Evolutionary conservation across 2,888 invertebrate genomes (phyloP).

Genomic region (Tetranychus truncatus): DNA sequence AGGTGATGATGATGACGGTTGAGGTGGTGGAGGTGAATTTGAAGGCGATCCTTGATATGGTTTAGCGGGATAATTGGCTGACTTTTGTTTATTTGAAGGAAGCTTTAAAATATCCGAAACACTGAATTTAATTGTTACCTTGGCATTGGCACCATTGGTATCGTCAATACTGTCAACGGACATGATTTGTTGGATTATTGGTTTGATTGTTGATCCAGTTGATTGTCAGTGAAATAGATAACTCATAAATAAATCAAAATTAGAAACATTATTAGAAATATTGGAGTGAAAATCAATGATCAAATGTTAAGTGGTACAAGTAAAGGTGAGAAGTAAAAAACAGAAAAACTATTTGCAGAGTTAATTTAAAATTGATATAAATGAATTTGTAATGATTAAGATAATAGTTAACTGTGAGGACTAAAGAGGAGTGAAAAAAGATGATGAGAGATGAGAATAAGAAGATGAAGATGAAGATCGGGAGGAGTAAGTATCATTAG

Average conservation of each 20-base stretch:
- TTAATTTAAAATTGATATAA: too few species aligned
- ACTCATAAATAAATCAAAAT: neutral
- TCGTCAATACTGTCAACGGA: neutral
- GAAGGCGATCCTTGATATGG: neutral
- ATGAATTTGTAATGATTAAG: too few species aligned
- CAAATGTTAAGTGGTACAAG: too few species aligned
- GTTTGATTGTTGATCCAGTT: neutral
- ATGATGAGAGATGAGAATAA: too few species aligned
- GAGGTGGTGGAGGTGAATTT: neutral
- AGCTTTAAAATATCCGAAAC: slow-evolving; percentile 82
- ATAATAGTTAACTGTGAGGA: too few species aligned
- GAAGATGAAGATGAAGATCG: too few species aligned
- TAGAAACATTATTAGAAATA: too few species aligned
- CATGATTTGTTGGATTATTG: neutral
- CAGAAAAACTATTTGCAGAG: too few species aligned
- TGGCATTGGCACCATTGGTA: neutral
- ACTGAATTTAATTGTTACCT: slow-evolving; percentile 47
- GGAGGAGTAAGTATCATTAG: too few species aligned
- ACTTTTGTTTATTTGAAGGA: slow-evolving; percentile 39
- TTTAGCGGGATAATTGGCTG: neutral
- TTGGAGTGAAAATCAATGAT: too few species aligned
- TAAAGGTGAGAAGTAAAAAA: too few species aligned
- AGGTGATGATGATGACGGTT: neutral
- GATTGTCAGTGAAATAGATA: neutral
- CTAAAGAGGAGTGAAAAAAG: too few species aligned